Percentiles rank a stretch among this genome's conserved stretches.
These are phyloP conservation scores for Trichogramma dendrolimi DNA, from an alignment of 2,888 invertebrate species.

Conservation along the genomic window DNA sequence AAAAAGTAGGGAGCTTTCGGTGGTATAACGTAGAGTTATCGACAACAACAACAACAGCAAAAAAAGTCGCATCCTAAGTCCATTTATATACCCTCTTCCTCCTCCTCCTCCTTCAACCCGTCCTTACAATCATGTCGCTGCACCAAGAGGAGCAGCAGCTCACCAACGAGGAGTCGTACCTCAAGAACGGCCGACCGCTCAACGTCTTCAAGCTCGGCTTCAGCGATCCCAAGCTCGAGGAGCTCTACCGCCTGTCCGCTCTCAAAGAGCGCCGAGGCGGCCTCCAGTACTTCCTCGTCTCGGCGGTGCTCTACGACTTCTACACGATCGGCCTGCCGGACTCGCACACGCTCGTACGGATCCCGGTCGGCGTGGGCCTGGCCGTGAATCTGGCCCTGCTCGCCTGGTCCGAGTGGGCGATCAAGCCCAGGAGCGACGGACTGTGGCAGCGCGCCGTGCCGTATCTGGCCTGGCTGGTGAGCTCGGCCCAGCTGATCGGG, in stretches of 20 bases:
- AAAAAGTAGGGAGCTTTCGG: too few species aligned
- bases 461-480: conserved; percentile 63
- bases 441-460: conserved; percentile 59
- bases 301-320: conserved; percentile 64
- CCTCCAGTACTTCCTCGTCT: conserved; percentile 65
- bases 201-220: conserved; percentile 55
- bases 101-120: neutral
- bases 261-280: conserved; percentile 69
- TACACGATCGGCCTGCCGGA: conserved; percentile 60
- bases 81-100: neutral
- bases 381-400: conserved; percentile 46
- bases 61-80: neutral
- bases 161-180: conserved; percentile 50
- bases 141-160: conserved; percentile 37
- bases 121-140: conserved; percentile 33
- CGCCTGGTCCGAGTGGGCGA: conserved; percentile 45
- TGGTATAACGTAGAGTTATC: too few species aligned
- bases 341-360: conserved; percentile 41
- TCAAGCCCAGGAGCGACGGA: conserved; percentile 42
- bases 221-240: conserved; percentile 63
- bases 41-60: too few species aligned
- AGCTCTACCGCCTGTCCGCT: conserved; percentile 68
- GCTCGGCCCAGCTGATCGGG: conserved; percentile 61
- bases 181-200: conserved; percentile 47
- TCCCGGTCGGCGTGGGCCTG: conserved; percentile 46